Evolutionary conservation across 2,113 vertebrate species (phyloP).

Genomic region (Nestor notabilis): DNA sequence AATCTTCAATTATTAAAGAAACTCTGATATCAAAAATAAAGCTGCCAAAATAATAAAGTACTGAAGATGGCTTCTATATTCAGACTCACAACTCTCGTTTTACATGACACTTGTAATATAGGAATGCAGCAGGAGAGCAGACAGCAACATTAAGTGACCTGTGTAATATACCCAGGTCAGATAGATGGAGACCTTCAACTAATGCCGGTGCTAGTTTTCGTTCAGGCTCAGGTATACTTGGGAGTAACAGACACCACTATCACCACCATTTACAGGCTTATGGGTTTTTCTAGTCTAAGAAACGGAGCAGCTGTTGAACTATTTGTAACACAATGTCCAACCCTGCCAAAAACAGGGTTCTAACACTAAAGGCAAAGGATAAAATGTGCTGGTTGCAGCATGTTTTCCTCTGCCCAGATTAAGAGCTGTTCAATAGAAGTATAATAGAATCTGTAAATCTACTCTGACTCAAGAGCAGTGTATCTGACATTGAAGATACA

Average conservation of each 20-base stretch:
- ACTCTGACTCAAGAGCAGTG: conserved; percentile 57
- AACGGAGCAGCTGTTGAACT: neutral
- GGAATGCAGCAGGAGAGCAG: neutral
- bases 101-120: neutral
- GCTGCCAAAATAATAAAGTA: conserved; percentile 11
- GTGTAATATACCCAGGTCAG: neutral
- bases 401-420: conserved; percentile 69
- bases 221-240: neutral
- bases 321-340: conserved; percentile 44
- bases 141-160: neutral
- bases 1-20: conserved; percentile 49
- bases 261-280: neutral
- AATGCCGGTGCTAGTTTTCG: neutral
- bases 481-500: conserved; percentile 71
- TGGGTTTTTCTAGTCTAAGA: neutral
- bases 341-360: conserved; percentile 38
- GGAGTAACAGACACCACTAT: neutral
- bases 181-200: neutral
- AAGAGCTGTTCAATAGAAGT: conserved; percentile 78
- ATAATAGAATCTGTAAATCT: conserved; percentile 86
- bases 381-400: conserved; percentile 74
- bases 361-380: conserved; percentile 56
- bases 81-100: neutral
- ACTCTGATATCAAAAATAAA: conserved; percentile 37
- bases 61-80: neutral